Evolutionary conservation across 2,888 invertebrate species (phyloP), one percentile per base, ranked within the genome.

Genomic region (Luperina testacea): DNA sequence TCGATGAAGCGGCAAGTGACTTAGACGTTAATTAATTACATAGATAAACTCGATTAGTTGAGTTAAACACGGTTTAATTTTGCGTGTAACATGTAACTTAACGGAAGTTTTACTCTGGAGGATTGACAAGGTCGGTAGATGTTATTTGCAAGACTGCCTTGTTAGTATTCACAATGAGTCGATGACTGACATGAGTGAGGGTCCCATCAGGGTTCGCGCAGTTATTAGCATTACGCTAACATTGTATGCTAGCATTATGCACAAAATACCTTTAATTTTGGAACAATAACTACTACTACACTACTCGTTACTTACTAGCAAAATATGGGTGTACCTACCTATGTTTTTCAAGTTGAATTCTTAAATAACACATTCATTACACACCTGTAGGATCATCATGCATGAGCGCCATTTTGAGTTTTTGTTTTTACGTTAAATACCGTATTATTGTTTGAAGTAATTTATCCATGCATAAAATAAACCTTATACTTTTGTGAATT

Each of bases 51-150:
- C 71, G 78, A 77, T 80, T 82, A 84, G 76, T 81, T 51, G 79
- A 86, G 75, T 84, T 84, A 77, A 83, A 81, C 78, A 77, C 69
- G 57, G 68, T 75, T 88, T 80, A 83, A 85, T 87, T 87, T 88
- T 85, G 81, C 83, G 82, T 88, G 85, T 82, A 78, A 80, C 77
- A 64, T 81, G 53, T 75, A 77, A 80, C 77, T 81, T 72, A 80
- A 79, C 64, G 51, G 61, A 53, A 72, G 68, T 59, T 80, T 71
- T n/a, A 72, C 80, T 79, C 80, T 42, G 2, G 72, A 61, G 81
- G 20, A 67, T 70, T 59, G 59, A 45, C 72, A 11, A 51, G 20
- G 24, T 67, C 45, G 65, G 32, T 67, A 64, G 24, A 65, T 38
- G 53, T 42, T 67, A 48, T 80, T 75, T 63, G 4, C 24, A n/a